A percentile compares a stretch with the other conserved stretches of the same genome.
Conservation (phyloP, 1,140 invertebrate species). For the Aphelenchoides fujianensis region DNA sequence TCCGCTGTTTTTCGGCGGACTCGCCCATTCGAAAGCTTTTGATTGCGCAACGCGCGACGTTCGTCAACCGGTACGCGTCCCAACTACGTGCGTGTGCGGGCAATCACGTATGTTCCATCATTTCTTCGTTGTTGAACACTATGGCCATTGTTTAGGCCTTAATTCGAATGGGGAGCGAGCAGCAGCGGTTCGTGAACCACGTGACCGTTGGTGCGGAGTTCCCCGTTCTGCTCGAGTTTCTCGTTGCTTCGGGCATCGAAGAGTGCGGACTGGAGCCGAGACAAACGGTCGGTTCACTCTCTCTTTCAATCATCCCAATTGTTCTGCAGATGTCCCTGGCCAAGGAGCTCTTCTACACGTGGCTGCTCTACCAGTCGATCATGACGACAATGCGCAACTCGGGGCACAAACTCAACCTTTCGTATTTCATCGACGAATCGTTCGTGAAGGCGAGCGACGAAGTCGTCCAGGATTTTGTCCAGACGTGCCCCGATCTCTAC, state of each 20-base stretch:
- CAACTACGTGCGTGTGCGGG: neutral
- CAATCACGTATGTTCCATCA: neutral
- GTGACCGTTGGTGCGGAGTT: slow-evolving; percentile 1
- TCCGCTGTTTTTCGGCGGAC: neutral
- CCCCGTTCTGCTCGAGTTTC: neutral
- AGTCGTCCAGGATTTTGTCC: neutral
- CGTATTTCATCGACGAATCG: slow-evolving; percentile 14
- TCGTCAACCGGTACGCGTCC: slow-evolving; percentile 1
- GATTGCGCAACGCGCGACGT: neutral
- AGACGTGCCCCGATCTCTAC: neutral
- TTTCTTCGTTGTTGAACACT: neutral
- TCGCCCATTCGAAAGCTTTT: neutral
- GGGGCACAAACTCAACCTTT: slow-evolving; percentile 4
- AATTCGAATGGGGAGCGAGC: slow-evolving; percentile 2
- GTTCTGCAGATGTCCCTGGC: neutral
- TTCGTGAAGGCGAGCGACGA: neutral
- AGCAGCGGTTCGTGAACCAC: neutral
- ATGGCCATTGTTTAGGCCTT: neutral
- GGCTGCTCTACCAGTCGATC: neutral
- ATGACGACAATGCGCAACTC: neutral
- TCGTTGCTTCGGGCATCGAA: neutral
- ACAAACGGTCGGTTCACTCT: neutral
- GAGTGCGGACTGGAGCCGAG: neutral
- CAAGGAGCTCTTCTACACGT: neutral
- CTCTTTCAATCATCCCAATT: neutral